Evolutionary conservation across 2,888 invertebrate species (phyloP).

Genomic region (Drosophila cyrtoloma): DNA sequence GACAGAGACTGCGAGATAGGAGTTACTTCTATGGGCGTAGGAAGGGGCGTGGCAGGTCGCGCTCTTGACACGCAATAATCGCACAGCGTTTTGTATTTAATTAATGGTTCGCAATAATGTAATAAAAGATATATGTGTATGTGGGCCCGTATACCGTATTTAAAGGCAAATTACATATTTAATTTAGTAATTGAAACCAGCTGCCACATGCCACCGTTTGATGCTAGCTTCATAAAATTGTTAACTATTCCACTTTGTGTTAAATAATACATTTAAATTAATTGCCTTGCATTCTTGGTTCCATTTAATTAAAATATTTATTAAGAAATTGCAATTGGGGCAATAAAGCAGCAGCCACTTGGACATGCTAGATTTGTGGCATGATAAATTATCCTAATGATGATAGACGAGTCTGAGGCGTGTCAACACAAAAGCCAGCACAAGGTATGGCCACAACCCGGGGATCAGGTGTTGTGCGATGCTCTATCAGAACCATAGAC

Average conservation of each 20-base stretch:
- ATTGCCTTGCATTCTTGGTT: slow-evolving; percentile 46
- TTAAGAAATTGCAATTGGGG: slow-evolving; percentile 51
- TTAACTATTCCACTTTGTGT: slow-evolving; percentile 40
- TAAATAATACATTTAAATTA: slow-evolving; percentile 57
- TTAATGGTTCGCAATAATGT: slow-evolving; percentile 73
- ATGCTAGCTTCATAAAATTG: slow-evolving; percentile 57
- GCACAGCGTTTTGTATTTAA: slow-evolving; percentile 72
- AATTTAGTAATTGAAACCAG: slow-evolving; percentile 74
- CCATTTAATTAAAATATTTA: slow-evolving; percentile 74
- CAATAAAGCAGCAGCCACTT: slow-evolving; percentile 34
- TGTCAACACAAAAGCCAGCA: slow-evolving; percentile 68
- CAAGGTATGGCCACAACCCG: slow-evolving; percentile 31
- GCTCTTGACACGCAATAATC: slow-evolving; percentile 78
- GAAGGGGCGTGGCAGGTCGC: slow-evolving; percentile 59
- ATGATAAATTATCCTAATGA: slow-evolving; percentile 80
- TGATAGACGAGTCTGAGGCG: slow-evolving; percentile 63
- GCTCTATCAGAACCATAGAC: neutral
- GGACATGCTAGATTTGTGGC: slow-evolving; percentile 58
- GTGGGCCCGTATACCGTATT: slow-evolving; percentile 21
- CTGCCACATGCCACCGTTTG: slow-evolving; percentile 41
- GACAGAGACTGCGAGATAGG: slow-evolving; percentile 21
- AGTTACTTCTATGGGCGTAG: slow-evolving; percentile 27
- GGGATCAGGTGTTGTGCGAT: slow-evolving; percentile 40
- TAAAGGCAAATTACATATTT: slow-evolving; percentile 66
- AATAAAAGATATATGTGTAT: slow-evolving; percentile 55